Evolutionary conservation across 2,888 invertebrate genomes (phyloP).

Genomic region (Scaptomyza tumidula): DNA sequence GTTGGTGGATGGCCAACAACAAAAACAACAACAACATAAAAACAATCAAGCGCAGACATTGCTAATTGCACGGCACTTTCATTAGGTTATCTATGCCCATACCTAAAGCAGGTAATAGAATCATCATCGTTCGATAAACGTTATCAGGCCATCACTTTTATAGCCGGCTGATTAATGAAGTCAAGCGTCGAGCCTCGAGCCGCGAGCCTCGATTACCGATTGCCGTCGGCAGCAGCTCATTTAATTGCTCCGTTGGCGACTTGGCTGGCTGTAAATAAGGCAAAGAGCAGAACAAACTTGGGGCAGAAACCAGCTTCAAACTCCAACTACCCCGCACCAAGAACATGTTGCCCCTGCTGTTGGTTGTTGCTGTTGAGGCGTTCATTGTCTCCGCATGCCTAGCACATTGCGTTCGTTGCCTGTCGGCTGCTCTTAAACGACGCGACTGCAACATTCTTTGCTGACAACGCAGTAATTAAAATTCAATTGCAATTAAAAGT

Average conservation of each 20-base stretch:
- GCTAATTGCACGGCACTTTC: constrained; percentile 61
- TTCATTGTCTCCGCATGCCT: constrained; percentile 58
- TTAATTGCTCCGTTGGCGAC: constrained; percentile 71
- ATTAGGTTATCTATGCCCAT: constrained; percentile 63
- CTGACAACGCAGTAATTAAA: constrained; percentile 84
- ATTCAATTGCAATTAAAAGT: constrained; percentile 83
- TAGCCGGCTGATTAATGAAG: constrained; percentile 76
- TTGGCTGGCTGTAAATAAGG: constrained; percentile 59
- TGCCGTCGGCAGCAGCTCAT: constrained; percentile 70
- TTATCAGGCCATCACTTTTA: constrained; percentile 76
- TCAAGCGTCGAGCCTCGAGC: constrained; percentile 31
- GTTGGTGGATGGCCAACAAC: constrained; percentile 1
- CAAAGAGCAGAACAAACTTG: constrained; percentile 36
- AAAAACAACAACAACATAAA: constrained; percentile 1
- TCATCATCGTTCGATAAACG: constrained; percentile 73
- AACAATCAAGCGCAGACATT: constrained; percentile 48
- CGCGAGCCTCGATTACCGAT: constrained; percentile 13
- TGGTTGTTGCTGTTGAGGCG: constrained; percentile 27
- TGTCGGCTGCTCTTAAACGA: constrained; percentile 75
- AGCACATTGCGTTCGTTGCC: constrained; percentile 28
- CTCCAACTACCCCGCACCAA: constrained; percentile 1
- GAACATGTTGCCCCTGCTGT: constrained; percentile 35
- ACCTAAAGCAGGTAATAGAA: constrained; percentile 68
- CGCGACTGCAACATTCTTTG: constrained; percentile 81
- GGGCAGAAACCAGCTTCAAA: constrained; percentile 16